phyloP scores from a whole-genome alignment of 2,888 invertebrate genomes.

The Lasioglossum figueresi region DNA sequence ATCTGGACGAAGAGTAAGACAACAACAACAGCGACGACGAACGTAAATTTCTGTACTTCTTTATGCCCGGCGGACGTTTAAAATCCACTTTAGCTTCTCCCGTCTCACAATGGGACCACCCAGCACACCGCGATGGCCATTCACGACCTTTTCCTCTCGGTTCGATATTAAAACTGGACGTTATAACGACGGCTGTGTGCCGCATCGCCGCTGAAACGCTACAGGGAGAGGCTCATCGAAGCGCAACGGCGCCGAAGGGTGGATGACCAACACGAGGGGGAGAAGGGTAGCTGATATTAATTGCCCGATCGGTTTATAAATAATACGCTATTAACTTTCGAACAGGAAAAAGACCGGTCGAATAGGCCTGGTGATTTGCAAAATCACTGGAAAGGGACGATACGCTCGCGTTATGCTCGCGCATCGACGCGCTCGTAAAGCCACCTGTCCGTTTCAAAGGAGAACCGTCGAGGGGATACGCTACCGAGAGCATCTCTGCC shows the following conservation, averaged over 20 bases:
- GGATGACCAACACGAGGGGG: background rate
- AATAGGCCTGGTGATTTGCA: constrained; percentile 36
- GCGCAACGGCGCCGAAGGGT: background rate
- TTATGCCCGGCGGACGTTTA: constrained; percentile 67
- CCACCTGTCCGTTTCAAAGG: background rate
- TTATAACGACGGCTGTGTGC: constrained; percentile 35
- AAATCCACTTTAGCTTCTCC: constrained; percentile 67
- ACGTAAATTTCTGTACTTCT: constrained; percentile 68
- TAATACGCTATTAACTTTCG: constrained; percentile 24
- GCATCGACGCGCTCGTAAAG: constrained; percentile 24
- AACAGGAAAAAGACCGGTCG: background rate
- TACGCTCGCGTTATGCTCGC: background rate
- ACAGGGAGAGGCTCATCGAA: constrained; percentile 23
- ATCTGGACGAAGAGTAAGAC: background rate
- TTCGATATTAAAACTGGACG: constrained; percentile 58
- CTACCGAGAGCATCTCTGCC: background rate
- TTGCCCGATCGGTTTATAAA: constrained; percentile 44
- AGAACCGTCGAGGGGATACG: background rate
- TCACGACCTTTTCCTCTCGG: constrained; percentile 45
- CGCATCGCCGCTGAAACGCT: background rate
- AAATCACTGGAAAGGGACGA: constrained; percentile 37
- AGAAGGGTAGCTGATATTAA: constrained; percentile 4
- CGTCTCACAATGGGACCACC: constrained; percentile 68
- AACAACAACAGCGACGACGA: constrained; percentile 29
- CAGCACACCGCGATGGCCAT: constrained; percentile 45